A percentile compares a stretch with the other conserved stretches of the same genome.
phyloP scores from a whole-genome alignment of 2,888 invertebrate species.

The Yponomeuta plumbellus region DNA sequence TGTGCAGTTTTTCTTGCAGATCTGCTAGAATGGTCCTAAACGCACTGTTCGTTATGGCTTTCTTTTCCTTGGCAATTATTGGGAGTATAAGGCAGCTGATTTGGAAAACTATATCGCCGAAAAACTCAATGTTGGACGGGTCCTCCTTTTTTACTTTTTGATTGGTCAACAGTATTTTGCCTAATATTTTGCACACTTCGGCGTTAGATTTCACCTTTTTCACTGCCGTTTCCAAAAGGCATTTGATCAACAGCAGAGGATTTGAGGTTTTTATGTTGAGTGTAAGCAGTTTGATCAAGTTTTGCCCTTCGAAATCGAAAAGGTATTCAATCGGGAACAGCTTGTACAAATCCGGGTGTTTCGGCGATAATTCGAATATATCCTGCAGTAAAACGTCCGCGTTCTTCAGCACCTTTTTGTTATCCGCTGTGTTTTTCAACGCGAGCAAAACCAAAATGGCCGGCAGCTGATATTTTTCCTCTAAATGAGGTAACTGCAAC shows the following conservation, averaged over 20 bases:
- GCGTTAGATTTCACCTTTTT: conserved; percentile 57
- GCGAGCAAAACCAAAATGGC: conserved; percentile 51
- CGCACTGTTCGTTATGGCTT: conserved; percentile 51
- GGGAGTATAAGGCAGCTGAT: conserved; percentile 58
- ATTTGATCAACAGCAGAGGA: conserved; percentile 45
- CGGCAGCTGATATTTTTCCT: conserved; percentile 58
- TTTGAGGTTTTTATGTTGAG: conserved; percentile 55
- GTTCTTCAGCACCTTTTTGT: conserved; percentile 46
- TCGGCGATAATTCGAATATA: conserved; percentile 56
- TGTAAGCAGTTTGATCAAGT: conserved; percentile 47
- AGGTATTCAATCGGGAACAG: conserved; percentile 52
- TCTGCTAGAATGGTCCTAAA: conserved; percentile 58
- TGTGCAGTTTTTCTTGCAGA: conserved; percentile 60
- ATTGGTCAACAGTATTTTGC: conserved; percentile 47
- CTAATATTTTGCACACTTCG: conserved; percentile 55
- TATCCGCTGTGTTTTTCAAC: conserved; percentile 50
- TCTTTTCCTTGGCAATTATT: conserved; percentile 59
- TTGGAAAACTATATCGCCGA: conserved; percentile 58
- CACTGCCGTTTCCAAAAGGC: conserved; percentile 53
- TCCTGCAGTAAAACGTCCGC: conserved; percentile 49
- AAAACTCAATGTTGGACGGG: conserved; percentile 42
- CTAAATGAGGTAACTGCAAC: conserved; percentile 53
- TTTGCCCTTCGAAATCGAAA: conserved; percentile 50
- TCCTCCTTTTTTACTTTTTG: conserved; percentile 34
- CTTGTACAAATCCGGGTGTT: conserved; percentile 61